Evolutionary conservation across 2,797 vertebrate species (phyloP).

Genomic region (Eospalax fontanierii): DNA sequence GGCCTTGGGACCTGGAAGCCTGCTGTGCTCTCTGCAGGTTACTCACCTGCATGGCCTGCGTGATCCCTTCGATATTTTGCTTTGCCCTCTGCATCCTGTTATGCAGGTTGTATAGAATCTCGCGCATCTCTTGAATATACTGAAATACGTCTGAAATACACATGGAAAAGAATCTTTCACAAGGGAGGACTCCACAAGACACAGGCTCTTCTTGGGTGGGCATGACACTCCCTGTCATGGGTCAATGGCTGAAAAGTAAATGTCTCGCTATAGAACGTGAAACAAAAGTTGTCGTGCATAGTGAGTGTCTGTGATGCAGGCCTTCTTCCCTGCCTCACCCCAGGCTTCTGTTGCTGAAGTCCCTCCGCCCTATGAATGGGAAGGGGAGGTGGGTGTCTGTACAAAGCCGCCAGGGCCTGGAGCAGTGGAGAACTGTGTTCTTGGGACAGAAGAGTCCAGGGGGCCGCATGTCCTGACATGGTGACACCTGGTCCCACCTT

Average conservation of each 20-base stretch:
- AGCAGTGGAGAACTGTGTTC: fast-evolving
- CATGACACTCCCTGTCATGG: fast-evolving
- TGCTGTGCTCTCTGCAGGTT: fast-evolving
- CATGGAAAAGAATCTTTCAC: fast-evolving
- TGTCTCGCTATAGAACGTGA: fast-evolving
- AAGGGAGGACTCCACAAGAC: fast-evolving
- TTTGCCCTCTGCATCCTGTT: constrained; percentile 87
- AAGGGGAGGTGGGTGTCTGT: fast-evolving
- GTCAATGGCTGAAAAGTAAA: fast-evolving
- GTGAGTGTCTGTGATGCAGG: not conserved
- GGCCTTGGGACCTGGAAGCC: fast-evolving
- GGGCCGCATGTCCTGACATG: fast-evolving
- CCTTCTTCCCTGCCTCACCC: not conserved
- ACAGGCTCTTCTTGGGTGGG: not conserved
- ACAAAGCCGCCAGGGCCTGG: not conserved
- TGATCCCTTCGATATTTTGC: constrained; percentile 85
- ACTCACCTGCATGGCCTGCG: constrained; percentile 87
- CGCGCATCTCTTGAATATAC: constrained; percentile 87
- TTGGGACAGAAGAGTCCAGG: not conserved
- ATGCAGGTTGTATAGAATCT: constrained; percentile 83
- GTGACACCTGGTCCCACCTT: not conserved
- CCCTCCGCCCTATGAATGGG: too few species aligned
- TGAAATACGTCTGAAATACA: constrained; percentile 85
- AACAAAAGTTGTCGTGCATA: not conserved
- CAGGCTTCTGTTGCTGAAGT: not conserved